Evolutionary conservation across 2,797 vertebrate species (phyloP).

Genomic region (Meda fulgida): DNA sequence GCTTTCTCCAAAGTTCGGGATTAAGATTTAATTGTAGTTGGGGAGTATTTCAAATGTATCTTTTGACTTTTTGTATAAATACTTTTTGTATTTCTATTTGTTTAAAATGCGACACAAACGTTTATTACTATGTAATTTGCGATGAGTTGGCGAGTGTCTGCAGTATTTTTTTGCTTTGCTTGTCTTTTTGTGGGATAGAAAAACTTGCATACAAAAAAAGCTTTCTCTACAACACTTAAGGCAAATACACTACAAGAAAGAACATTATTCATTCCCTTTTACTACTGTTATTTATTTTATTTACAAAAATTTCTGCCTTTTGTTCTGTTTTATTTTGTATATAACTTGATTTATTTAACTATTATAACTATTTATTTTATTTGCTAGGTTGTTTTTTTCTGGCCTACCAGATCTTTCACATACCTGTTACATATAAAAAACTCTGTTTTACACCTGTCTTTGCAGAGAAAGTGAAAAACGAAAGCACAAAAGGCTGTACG

Average conservation of each 20-base stretch:
- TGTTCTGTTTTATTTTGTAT: not conserved
- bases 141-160: not conserved
- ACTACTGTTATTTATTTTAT: not conserved
- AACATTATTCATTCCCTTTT: no score
- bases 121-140: constrained; percentile 16
- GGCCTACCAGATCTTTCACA: not conserved
- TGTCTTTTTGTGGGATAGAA: not conserved
- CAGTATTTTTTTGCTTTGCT: not conserved
- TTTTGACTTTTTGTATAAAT: constrained; percentile 12
- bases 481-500: not conserved
- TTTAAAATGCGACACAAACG: not conserved
- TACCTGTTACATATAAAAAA: not conserved
- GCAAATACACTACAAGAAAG: not conserved
- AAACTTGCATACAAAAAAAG: not conserved
- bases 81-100: no score
- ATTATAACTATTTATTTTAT: not conserved
- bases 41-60: not conserved
- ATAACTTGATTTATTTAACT: not conserved
- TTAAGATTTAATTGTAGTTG: constrained; percentile 5
- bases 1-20: constrained; percentile 11
- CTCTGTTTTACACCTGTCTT: not conserved
- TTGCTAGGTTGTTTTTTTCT: not conserved
- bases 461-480: not conserved
- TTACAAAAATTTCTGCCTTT: no score
- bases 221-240: not conserved